Percentiles rank a stretch among this genome's conserved stretches.
Conservation (phyloP, 2,888 invertebrate species). For the Drosophila sordidula region DNA sequence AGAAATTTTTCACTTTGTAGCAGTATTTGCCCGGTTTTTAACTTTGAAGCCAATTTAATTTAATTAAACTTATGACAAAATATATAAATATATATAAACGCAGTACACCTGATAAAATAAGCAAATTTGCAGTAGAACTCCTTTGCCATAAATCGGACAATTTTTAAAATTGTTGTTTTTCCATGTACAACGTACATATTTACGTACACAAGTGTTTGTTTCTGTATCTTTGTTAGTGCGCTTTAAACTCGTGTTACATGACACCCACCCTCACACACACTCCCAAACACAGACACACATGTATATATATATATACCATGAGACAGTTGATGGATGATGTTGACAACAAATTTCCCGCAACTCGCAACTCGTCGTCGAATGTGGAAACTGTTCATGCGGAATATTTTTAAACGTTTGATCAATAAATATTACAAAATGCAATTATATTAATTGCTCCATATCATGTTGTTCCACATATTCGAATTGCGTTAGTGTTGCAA, state of each 20-base stretch:
- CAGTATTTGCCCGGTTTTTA: slow-evolving; percentile 3
- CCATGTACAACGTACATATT: slow-evolving; percentile 11
- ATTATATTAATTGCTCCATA: slow-evolving; percentile 40
- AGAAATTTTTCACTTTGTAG: neutral
- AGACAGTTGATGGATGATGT: slow-evolving; percentile 45
- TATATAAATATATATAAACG: no score
- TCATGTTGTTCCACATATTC: neutral
- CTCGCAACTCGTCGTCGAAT: slow-evolving; percentile 9
- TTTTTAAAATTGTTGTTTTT: slow-evolving; percentile 4
- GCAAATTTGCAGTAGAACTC: slow-evolving; percentile 4
- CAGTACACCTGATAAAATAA: neutral
- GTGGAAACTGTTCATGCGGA: slow-evolving; percentile 10
- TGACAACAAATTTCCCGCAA: slow-evolving; percentile 24
- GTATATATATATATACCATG: neutral
- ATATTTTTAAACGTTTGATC: slow-evolving; percentile 44
- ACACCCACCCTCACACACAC: slow-evolving; percentile 1
- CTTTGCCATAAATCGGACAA: neutral
- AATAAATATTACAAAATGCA: slow-evolving; percentile 48
- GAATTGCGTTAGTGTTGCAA: neutral
- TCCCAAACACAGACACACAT: neutral
- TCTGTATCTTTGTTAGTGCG: slow-evolving; percentile 10
- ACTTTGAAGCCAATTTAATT: slow-evolving; percentile 9
- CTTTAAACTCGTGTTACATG: slow-evolving; percentile 9
- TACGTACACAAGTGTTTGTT: slow-evolving; percentile 11
- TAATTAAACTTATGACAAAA: slow-evolving; percentile 17